Conservation (phyloP, 2,797 vertebrate species). For the Anguilla anguilla region DNA sequence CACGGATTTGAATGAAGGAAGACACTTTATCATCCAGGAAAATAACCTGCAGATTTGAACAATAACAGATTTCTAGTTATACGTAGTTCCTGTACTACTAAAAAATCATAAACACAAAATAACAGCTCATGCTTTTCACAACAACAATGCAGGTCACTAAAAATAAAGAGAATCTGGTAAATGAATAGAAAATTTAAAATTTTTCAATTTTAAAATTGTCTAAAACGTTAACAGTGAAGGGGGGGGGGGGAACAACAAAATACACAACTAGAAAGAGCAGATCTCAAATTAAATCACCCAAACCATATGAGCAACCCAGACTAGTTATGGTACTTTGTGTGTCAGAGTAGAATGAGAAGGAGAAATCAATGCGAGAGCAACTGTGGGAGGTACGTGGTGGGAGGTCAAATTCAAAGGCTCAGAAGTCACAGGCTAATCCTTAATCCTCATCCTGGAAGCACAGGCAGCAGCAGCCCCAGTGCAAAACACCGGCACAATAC, state of each 20-base stretch:
- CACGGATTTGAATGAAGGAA: slow-evolving; percentile 97
- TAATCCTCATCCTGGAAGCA: not conserved
- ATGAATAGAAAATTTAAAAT: not conserved
- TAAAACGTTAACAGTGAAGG: not conserved
- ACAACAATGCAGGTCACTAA: not conserved
- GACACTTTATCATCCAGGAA: slow-evolving; percentile 93
- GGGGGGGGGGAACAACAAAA: not conserved
- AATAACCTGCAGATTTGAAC: slow-evolving; percentile 76
- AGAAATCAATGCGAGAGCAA: slow-evolving; percentile 18
- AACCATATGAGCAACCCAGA: not conserved
- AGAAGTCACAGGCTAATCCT: not conserved
- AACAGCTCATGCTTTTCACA: not conserved
- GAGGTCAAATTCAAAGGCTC: not conserved
- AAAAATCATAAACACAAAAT: not conserved
- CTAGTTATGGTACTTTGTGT: not conserved
- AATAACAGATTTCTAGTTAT: not conserved
- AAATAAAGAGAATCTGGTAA: not conserved
- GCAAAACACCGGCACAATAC: not conserved
- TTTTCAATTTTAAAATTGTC: not conserved
- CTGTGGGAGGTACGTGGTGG: not conserved
- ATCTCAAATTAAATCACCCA: not conserved
- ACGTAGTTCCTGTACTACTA: not conserved
- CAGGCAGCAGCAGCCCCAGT: not conserved
- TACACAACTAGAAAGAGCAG: not conserved
- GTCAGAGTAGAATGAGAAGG: slow-evolving; percentile 5